Evolutionary conservation across 2,797 vertebrate species (phyloP).

Genomic region (Chiroxiphia lanceolata): DNA sequence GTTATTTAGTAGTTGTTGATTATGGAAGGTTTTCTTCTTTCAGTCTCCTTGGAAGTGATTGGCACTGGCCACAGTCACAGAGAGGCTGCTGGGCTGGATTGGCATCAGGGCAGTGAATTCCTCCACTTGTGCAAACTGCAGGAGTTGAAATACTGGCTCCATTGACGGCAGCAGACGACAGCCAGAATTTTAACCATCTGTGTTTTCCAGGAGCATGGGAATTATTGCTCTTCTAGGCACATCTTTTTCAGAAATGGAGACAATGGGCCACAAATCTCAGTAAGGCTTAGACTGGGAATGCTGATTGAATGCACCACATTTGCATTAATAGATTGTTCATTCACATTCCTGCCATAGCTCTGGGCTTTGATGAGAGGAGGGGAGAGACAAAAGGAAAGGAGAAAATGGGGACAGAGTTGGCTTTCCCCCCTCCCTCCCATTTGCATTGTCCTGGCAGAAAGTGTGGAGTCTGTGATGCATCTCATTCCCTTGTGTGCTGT

Average conservation of each 20-base stretch:
- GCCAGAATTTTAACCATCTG: constrained; percentile 4
- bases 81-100: background rate
- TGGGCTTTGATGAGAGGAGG: background rate
- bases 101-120: background rate
- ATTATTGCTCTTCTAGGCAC: constrained; percentile 27
- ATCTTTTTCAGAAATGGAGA: background rate
- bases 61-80: background rate
- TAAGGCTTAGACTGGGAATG: background rate
- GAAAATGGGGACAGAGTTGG: background rate
- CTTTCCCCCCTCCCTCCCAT: background rate
- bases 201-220: constrained; percentile 37
- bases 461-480: background rate
- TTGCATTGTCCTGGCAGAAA: background rate
- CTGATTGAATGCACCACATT: background rate
- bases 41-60: background rate
- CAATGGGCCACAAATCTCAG: constrained; percentile 37
- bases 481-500: background rate
- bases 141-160: background rate
- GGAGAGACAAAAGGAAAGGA: constrained; percentile 12
- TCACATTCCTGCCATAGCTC: background rate
- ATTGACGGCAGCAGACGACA: background rate
- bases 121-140: background rate
- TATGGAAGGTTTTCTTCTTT: background rate
- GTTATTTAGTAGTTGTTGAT: background rate
- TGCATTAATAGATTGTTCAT: background rate